Base-by-base conservation (phyloP, 2,113 vertebrate genomes). In the Xiphophorus maculatus region DNA sequence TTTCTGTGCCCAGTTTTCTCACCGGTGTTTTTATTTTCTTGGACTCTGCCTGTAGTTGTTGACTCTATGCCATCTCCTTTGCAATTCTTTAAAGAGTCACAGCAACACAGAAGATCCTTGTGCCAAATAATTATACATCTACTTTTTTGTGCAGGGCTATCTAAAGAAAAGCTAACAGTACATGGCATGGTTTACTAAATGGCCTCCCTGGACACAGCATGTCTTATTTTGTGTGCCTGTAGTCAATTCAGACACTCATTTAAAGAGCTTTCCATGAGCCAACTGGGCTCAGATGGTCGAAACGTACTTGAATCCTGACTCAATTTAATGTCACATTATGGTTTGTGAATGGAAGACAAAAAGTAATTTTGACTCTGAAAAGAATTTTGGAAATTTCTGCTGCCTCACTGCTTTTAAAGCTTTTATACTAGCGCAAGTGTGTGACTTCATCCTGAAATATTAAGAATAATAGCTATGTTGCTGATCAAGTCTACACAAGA, bases 131-230 rank as follows among this genome's bases (percentile, higher is more conserved):
- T 11, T 35, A 44, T 51, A 25, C 42, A 13, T 60, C 6, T 58
- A 58, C 30, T 42, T 79, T 65, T 63, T 7, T 22, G 14, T 35
- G 28, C 48, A 66, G 28, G 35, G 35, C 66, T 76, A 29, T 61
- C 35, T 37, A 63, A 58, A 68, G 22, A 67, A 33, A 12, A 71
- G 35, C 8, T 48, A 62, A 81, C 48, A 54, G 37, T 30, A 73
- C 64, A 61, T 63, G 29, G 48, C 5, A 22, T 44, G 25, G 61
- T 66, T 44, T 42, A 62, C 27, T 15, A 60, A 44, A 63, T 27
- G 28, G n/a, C 64, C 28, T 33, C 29, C 35, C 5, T 17, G 62
- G 4, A 28, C 8, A 42, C 7, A 35, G 22, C n/a, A 3, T 25
- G 17, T 71, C 35, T 40, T 15, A 30, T 8, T 28, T 62, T 40